Percentiles rank a stretch among this genome's conserved stretches.
Conservation (phyloP, 2,797 vertebrate species). For the Discoglossus pictus region DNA sequence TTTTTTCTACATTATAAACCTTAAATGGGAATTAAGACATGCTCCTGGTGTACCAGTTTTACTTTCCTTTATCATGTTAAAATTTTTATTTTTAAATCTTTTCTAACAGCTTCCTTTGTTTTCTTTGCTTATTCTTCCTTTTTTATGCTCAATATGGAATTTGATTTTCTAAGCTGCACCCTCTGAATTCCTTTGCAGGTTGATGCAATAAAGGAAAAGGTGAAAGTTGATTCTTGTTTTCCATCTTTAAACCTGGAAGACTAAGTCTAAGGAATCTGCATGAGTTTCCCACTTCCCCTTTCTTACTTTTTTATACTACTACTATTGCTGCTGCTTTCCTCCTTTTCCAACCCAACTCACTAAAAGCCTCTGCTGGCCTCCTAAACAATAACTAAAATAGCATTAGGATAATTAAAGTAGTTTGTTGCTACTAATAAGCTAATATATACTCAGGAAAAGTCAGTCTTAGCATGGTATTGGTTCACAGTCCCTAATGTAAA, state of each 20-base stretch:
- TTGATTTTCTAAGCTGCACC: slow-evolving; percentile 93
- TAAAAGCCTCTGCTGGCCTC: slow-evolving; percentile 81
- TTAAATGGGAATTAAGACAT: neutral
- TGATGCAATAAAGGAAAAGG: slow-evolving; percentile 94
- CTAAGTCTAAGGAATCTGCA: slow-evolving; percentile 91
- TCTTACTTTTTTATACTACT: slow-evolving; percentile 59
- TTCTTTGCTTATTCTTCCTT: slow-evolving; percentile 85
- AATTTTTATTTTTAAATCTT: slow-evolving; percentile 62
- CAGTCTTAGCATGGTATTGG: slow-evolving; percentile 72
- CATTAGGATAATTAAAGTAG: slow-evolving; percentile 74
- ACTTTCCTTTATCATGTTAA: slow-evolving; percentile 27
- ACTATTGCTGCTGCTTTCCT: slow-evolving; percentile 83
- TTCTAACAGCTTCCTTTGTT: slow-evolving; percentile 71
- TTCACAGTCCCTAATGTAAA: slow-evolving; percentile 65
- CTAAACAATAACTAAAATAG: slow-evolving; percentile 76
- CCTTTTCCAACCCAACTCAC: slow-evolving; percentile 75
- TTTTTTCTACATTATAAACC: too few species aligned
- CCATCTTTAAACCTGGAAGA: slow-evolving; percentile 97
- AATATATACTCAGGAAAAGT: slow-evolving; percentile 67
- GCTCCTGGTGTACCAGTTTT: slow-evolving; percentile 18
- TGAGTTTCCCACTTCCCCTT: slow-evolving; percentile 76
- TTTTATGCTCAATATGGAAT: slow-evolving; percentile 84
- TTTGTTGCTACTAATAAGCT: slow-evolving; percentile 74
- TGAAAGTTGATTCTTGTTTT: slow-evolving; percentile 96
- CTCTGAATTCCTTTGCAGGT: slow-evolving; percentile 95